These are phyloP conservation scores for Sarcophaga carnaria DNA, from an alignment of 2,888 invertebrate genomes.

Conservation along the genomic window DNA sequence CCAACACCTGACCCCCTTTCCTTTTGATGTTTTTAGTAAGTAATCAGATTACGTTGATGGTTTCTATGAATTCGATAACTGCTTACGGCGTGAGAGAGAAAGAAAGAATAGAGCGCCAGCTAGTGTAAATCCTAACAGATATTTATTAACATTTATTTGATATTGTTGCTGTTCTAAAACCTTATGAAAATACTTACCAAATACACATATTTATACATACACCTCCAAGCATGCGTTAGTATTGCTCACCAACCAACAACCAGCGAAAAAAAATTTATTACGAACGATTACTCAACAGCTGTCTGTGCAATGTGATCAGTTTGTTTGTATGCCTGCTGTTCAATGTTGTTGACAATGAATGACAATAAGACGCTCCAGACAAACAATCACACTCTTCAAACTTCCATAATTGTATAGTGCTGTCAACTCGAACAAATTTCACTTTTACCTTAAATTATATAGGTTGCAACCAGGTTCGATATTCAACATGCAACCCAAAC, in stretches of 20 bases:
- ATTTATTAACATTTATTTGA: not conserved
- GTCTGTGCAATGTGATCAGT: conserved; percentile 68
- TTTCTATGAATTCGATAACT: not conserved
- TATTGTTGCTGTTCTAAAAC: conserved; percentile 33
- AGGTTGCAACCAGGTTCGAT: conserved; percentile 69
- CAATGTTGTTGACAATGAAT: conserved; percentile 37
- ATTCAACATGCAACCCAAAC: conserved; percentile 28
- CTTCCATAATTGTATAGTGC: conserved; percentile 45
- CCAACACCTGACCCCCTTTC: conserved; percentile 39
- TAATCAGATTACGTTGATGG: conserved; percentile 46
- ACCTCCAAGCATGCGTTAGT: not conserved
- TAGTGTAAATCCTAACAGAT: not conserved
- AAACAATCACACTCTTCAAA: conserved; percentile 1
- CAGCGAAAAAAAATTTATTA: conserved; percentile 38
- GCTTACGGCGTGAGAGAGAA: not conserved
- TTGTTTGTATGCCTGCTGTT: conserved; percentile 22
- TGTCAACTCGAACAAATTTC: conserved; percentile 71
- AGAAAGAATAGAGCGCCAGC: not conserved
- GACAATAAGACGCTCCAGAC: conserved; percentile 24
- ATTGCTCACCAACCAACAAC: not conserved
- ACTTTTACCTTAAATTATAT: conserved; percentile 71
- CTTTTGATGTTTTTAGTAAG: not conserved
- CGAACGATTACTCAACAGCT: conserved; percentile 68
- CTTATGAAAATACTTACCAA: conserved; percentile 13
- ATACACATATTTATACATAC: conserved; percentile 19